Conservation (phyloP, 2,888 invertebrate species). For the Spisula subtruncata region DNA sequence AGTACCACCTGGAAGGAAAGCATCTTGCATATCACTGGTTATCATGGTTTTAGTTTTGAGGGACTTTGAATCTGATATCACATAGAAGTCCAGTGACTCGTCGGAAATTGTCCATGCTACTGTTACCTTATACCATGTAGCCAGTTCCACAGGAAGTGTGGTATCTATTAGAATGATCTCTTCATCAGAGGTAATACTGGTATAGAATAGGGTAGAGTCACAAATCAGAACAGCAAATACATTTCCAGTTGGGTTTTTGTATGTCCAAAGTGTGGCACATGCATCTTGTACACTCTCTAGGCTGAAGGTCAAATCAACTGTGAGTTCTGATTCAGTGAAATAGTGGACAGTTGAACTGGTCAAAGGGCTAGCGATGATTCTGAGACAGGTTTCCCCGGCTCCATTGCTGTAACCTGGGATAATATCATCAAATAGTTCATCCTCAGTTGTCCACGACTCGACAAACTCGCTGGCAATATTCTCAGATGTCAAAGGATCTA, state of each 20-base stretch:
- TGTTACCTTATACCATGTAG: slow-evolving; percentile 78
- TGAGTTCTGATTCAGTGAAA: slow-evolving; percentile 72
- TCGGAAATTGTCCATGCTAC: slow-evolving; percentile 70
- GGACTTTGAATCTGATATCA: slow-evolving; percentile 59
- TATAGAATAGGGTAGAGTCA: slow-evolving; percentile 55
- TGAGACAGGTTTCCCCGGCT: slow-evolving; percentile 70
- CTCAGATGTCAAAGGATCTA: slow-evolving; percentile 56
- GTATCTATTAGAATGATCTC: slow-evolving; percentile 46
- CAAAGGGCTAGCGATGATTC: slow-evolving; percentile 58
- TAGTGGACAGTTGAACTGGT: slow-evolving; percentile 61
- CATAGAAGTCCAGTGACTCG: slow-evolving; percentile 60
- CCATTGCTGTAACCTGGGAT: slow-evolving; percentile 44
- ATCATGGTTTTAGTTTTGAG: slow-evolving; percentile 37
- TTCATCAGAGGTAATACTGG: slow-evolving; percentile 41
- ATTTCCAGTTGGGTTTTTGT: slow-evolving; percentile 50
- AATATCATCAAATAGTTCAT: slow-evolving; percentile 59
- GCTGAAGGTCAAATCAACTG: slow-evolving; percentile 77
- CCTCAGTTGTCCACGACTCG: slow-evolving; percentile 67
- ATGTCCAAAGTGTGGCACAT: slow-evolving; percentile 77
- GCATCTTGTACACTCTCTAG: slow-evolving; percentile 35
- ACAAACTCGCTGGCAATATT: slow-evolving; percentile 72
- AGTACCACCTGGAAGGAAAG: slow-evolving; percentile 74
- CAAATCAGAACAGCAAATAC: slow-evolving; percentile 69
- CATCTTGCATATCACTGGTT: slow-evolving; percentile 32
- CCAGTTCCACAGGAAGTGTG: slow-evolving; percentile 42